These are phyloP conservation scores for Stenodema calcarata DNA, from an alignment of 2,888 invertebrate species.

Conservation along the genomic window DNA sequence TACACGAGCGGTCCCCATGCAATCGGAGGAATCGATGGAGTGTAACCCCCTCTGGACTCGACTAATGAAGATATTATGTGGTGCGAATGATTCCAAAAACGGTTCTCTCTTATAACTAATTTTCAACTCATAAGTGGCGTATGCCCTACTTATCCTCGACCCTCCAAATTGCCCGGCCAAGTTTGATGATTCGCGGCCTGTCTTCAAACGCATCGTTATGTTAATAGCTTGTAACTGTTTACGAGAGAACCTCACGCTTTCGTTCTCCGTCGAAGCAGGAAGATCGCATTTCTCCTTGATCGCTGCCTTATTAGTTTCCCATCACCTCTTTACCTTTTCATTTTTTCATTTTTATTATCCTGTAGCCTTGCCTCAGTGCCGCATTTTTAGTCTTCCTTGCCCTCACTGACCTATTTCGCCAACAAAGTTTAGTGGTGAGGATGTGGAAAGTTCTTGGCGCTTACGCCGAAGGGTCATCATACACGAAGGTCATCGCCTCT, in stretches of 20 bases:
- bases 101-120: background rate
- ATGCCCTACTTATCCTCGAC: background rate
- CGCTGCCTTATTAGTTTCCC: background rate
- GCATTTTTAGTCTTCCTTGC: background rate
- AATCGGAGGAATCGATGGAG: background rate
- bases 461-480: too few species aligned
- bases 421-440: background rate
- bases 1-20: background rate
- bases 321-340: background rate
- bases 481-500: too few species aligned
- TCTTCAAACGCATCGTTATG: background rate
- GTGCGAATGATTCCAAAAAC: constrained; percentile 5
- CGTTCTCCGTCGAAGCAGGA: background rate
- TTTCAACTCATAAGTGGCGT: background rate
- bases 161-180: background rate
- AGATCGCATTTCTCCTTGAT: background rate
- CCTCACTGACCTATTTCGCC: background rate
- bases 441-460: too few species aligned
- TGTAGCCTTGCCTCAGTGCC: background rate
- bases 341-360: background rate
- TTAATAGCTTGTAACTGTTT: background rate
- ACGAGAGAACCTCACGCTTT: background rate
- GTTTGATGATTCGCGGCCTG: background rate
- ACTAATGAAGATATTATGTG: constrained; percentile 16
- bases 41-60: background rate